Base-by-base conservation (phyloP, 2,113 vertebrate species). In the Ellobius talpinus region DNA sequence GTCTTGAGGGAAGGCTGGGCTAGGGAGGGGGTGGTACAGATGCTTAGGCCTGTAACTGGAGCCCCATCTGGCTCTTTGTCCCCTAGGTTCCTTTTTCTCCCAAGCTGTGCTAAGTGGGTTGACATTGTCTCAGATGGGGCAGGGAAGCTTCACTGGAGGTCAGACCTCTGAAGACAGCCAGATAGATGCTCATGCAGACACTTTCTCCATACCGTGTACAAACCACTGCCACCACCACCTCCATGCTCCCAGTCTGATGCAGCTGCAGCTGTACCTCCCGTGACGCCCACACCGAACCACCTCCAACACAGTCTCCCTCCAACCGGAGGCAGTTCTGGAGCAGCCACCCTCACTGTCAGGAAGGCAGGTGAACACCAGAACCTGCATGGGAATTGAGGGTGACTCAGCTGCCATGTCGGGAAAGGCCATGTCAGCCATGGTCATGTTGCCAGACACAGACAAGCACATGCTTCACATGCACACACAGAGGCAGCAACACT, bases 1-100 rank as follows among this genome's bases (percentile, higher is more conserved):
- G 47, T 81, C 70, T 24, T 1, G 17, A 78, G 68, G 24, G 95
- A 77, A 70, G 84, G 82, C 92, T 89, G 93, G 58, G 52, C n/a
- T 0, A 16, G 72, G 92, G 85, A 70, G 73, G 86, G 92, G 97
- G 97, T 23, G 50, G 94, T 42, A 24, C 70, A 0, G 21, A 86
- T 39, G 86, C 39, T 29, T 84, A 90, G 79, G 63, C 52, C 13
- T 0, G 85, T 95, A 97, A 97, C 96, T 76, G 0, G 96, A 97
- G 96, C 97, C 88, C 88, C 92, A 91, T 90, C 90, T 90, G 94
- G 79, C 92, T 95, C 98, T 97, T 96, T 97, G 97, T 98, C 93
- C 73, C 88, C 76, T 24, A 50, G 70, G 74, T 91, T 96, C 93
- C 92, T 93, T 88, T 91, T 94, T 76, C 47, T 93, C 85, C 79